Evolutionary conservation across 2,888 invertebrate genomes (phyloP).

Genomic region (Ochropacha duplaris): DNA sequence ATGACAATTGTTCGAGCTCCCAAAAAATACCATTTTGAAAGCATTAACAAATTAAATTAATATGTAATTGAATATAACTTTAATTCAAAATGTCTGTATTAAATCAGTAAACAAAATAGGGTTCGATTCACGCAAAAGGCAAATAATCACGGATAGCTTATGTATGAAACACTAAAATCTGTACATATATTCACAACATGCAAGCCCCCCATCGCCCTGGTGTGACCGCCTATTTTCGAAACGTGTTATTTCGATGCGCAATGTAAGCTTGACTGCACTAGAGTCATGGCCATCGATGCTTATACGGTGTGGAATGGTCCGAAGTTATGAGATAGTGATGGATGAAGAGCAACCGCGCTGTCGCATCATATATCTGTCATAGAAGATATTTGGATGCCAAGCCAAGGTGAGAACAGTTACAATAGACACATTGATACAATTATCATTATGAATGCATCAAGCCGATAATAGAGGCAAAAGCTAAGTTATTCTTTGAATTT

Average conservation of each 20-base stretch:
- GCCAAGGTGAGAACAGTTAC: conserved; percentile 61
- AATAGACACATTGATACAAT: conserved; percentile 59
- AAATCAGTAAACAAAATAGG: background rate
- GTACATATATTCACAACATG: conserved; percentile 62
- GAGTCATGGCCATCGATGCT: conserved; percentile 69
- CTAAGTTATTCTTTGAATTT: conserved; percentile 41
- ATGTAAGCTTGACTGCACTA: conserved; percentile 1
- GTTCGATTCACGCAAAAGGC: background rate
- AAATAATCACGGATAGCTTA: background rate
- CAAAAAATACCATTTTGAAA: background rate
- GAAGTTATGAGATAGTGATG: conserved; percentile 55
- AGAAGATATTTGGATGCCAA: conserved; percentile 78
- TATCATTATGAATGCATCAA: conserved; percentile 61
- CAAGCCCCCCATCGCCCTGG: conserved; percentile 50
- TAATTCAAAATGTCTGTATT: background rate
- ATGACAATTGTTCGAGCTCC: background rate
- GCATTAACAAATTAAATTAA: background rate
- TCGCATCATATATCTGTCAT: conserved; percentile 75
- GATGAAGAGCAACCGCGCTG: conserved; percentile 47
- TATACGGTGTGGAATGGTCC: conserved; percentile 50
- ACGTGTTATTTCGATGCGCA: conserved; percentile 1
- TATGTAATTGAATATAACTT: background rate
- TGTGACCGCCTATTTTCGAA: conserved; percentile 13
- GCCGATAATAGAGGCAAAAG: conserved; percentile 74
- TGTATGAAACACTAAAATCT: conserved; percentile 36